A percentile compares a stretch with the other conserved stretches of the same genome.
Conservation (phyloP, 2,888 invertebrate genomes). For the Protophormia terraenovae region DNA sequence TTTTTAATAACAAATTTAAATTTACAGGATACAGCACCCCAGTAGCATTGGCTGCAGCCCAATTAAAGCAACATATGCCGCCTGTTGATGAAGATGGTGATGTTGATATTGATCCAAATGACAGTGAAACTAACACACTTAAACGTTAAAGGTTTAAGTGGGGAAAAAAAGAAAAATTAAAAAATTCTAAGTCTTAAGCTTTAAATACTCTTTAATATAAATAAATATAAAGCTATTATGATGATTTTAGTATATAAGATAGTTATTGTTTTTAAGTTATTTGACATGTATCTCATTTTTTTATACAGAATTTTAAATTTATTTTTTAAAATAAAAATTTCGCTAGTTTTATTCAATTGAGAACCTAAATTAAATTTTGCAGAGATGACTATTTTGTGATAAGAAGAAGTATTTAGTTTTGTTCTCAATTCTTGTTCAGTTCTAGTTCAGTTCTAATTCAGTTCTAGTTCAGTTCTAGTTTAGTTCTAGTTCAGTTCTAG, state of each 20-base stretch:
- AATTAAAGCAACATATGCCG: slow-evolving; percentile 42
- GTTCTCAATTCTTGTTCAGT: background rate
- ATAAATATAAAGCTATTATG: too few relatives aligned
- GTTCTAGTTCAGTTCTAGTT: too few relatives aligned
- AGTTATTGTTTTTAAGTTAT: background rate
- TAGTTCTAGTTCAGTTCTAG: too few relatives aligned
- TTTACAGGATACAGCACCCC: slow-evolving; percentile 51
- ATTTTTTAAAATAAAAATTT: background rate
- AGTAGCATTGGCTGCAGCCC: slow-evolving; percentile 59
- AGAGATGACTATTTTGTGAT: too few relatives aligned
- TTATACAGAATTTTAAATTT: background rate
- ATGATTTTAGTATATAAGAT: background rate
- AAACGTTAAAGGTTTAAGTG: slow-evolving; percentile 17
- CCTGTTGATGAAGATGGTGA: slow-evolving; percentile 65
- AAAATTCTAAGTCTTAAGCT: slow-evolving; percentile 11
- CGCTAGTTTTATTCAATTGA: too few relatives aligned
- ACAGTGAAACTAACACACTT: slow-evolving; percentile 63
- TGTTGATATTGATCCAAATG: slow-evolving; percentile 69
- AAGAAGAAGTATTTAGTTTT: too few relatives aligned
- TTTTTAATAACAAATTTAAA: background rate
- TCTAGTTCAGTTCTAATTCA: too few relatives aligned
- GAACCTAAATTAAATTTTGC: too few relatives aligned
- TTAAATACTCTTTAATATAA: too few relatives aligned
- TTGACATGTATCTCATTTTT: background rate
- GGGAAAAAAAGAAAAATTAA: background rate